phyloP scores from a whole-genome alignment of 2,113 vertebrate species.

The Gila orcuttii region DNA sequence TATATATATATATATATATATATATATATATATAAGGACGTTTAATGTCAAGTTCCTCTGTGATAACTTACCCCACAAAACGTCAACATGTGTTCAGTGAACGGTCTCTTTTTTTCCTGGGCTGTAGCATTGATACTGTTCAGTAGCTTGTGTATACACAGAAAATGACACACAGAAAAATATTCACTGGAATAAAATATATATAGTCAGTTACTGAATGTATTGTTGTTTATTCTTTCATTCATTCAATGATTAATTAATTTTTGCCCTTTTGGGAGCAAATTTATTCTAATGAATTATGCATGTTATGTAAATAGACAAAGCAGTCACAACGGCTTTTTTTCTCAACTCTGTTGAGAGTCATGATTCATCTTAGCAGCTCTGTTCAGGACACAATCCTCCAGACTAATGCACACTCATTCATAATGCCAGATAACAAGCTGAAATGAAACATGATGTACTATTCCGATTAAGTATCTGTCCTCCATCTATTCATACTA shows the following conservation, averaged over 20 bases:
- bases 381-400: neutral
- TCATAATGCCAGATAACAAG: constrained; percentile 37
- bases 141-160: neutral
- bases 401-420: constrained; percentile 28
- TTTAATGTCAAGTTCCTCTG: too few relatives aligned
- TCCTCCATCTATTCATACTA: constrained; percentile 17
- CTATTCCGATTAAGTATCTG: neutral
- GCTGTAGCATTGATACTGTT: neutral
- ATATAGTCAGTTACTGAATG: neutral
- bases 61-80: too few relatives aligned
- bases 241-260: constrained; percentile 19
- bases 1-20: too few relatives aligned
- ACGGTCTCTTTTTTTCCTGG: too few relatives aligned
- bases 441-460: constrained; percentile 27
- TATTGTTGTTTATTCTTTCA: constrained; percentile 37
- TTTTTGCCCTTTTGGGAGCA: constrained; percentile 25
- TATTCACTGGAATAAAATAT: neutral
- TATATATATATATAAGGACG: too few relatives aligned
- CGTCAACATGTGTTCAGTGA: neutral
- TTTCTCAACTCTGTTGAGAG: constrained; percentile 14
- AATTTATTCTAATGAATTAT: constrained; percentile 27
- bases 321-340: constrained; percentile 19
- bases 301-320: constrained; percentile 23
- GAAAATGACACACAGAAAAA: neutral
- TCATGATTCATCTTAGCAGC: constrained; percentile 33